A percentile compares a stretch with the other conserved stretches of the same genome.
phyloP scores from a whole-genome alignment of 1,140 invertebrate species.

The Laupala kohalensis region DNA sequence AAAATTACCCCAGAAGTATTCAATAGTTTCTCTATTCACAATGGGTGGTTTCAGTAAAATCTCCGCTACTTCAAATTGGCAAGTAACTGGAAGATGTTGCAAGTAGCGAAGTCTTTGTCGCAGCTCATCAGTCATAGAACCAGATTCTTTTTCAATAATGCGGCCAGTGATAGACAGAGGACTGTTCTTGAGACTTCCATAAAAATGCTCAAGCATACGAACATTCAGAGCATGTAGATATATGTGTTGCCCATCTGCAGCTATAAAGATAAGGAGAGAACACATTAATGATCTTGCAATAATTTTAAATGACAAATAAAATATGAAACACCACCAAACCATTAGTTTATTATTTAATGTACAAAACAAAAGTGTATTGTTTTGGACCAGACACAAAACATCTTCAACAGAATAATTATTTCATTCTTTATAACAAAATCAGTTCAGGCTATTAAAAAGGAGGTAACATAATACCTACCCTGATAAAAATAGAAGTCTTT shows the following conservation, averaged over 20 bases:
- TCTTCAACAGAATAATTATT: no score
- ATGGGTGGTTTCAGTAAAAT: slow-evolving; percentile 59
- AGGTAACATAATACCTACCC: slow-evolving; percentile 40
- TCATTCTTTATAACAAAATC: no score
- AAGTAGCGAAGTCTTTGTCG: slow-evolving; percentile 66
- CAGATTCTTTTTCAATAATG: slow-evolving; percentile 71
- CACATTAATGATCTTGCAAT: background rate
- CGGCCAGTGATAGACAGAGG: slow-evolving; percentile 56
- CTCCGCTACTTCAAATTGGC: slow-evolving; percentile 81
- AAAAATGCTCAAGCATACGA: slow-evolving; percentile 74
- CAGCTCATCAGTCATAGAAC: slow-evolving; percentile 70
- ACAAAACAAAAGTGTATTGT: no score
- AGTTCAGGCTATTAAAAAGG: no score
- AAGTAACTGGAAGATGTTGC: slow-evolving; percentile 77
- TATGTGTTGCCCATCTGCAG: slow-evolving; percentile 79
- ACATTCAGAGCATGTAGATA: slow-evolving; percentile 86
- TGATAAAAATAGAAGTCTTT: slow-evolving; percentile 80
- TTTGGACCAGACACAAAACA: no score
- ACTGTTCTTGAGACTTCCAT: slow-evolving; percentile 64
- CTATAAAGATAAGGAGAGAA: slow-evolving; percentile 33
- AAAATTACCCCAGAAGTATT: slow-evolving; percentile 46
- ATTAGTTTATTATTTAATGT: background rate
- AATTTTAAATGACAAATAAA: background rate
- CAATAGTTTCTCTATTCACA: slow-evolving; percentile 49
- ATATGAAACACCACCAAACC: background rate